phyloP scores from a whole-genome alignment of 2,888 invertebrate genomes.

The Salpingus planirostris region DNA sequence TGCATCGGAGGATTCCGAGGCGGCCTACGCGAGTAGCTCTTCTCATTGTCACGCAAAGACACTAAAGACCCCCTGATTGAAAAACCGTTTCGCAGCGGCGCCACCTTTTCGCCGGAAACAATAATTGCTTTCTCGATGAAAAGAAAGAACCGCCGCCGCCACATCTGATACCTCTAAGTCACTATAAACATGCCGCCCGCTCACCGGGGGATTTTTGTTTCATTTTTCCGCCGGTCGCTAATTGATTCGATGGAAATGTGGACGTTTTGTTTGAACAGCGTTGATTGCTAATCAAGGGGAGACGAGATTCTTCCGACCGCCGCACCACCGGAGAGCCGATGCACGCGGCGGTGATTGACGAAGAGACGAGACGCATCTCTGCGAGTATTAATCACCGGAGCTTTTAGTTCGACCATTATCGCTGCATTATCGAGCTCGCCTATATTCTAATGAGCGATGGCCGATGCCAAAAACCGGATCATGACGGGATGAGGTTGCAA shows the following conservation, averaged over 20 bases:
- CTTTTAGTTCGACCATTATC: no score
- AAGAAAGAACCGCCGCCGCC: no score
- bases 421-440: no score
- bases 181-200: slow-evolving; percentile 21
- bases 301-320: no score
- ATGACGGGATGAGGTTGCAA: no score
- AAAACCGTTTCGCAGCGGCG: slow-evolving; percentile 36
- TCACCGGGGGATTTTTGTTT: slow-evolving; percentile 20
- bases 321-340: no score
- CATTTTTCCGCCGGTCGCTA: slow-evolving; percentile 22
- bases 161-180: slow-evolving; percentile 29
- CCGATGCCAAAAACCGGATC: no score
- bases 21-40: slow-evolving; percentile 10
- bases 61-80: slow-evolving; percentile 42
- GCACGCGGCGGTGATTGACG: no score
- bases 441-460: no score
- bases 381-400: no score
- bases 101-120: slow-evolving; percentile 36
- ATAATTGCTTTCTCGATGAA: slow-evolving; percentile 35
- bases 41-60: slow-evolving; percentile 40
- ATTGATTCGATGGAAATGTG: slow-evolving; percentile 23
- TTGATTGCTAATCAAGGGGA: slow-evolving; percentile 4
- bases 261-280: slow-evolving; percentile 2
- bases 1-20: slow-evolving; percentile 25
- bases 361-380: no score